Evolutionary conservation across 2,888 invertebrate species (phyloP).

Genomic region (Spisula subtruncata): DNA sequence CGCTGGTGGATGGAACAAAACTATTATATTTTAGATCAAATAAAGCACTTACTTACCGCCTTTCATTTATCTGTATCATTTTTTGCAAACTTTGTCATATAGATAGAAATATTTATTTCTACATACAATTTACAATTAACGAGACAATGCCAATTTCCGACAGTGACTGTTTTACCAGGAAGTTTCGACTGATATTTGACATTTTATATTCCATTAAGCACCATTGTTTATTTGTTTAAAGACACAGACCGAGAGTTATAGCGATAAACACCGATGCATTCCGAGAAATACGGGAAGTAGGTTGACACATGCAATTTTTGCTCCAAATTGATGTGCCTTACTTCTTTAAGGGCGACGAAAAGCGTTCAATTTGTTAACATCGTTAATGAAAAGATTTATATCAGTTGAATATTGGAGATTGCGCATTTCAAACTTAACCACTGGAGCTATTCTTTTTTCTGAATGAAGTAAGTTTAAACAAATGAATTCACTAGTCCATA

Average conservation of each 20-base stretch:
- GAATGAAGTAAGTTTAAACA: neutral
- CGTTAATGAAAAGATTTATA: slow-evolving; percentile 8
- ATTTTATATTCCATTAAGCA: too few relatives aligned
- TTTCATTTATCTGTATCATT: too few relatives aligned
- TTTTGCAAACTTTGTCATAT: too few relatives aligned
- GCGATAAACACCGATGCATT: neutral
- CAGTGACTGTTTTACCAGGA: too few relatives aligned
- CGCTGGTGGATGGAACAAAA: too few relatives aligned
- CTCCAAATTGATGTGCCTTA: neutral
- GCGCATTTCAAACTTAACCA: neutral
- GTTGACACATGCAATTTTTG: neutral
- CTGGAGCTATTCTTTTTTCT: neutral
- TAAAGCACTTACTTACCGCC: too few relatives aligned
- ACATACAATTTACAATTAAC: too few relatives aligned
- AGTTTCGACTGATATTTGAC: too few relatives aligned
- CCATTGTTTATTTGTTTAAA: neutral
- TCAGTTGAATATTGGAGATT: neutral
- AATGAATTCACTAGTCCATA: neutral
- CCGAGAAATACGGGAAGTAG: neutral
- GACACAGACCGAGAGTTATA: neutral
- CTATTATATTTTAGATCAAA: too few relatives aligned
- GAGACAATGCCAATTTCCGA: too few relatives aligned
- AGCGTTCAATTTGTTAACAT: slow-evolving; percentile 4
- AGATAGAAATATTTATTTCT: too few relatives aligned
- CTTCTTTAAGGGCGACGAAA: neutral